Evolutionary conservation across 2,113 vertebrate genomes (phyloP).

Genomic region (Petrocephalus microphthalmus): DNA sequence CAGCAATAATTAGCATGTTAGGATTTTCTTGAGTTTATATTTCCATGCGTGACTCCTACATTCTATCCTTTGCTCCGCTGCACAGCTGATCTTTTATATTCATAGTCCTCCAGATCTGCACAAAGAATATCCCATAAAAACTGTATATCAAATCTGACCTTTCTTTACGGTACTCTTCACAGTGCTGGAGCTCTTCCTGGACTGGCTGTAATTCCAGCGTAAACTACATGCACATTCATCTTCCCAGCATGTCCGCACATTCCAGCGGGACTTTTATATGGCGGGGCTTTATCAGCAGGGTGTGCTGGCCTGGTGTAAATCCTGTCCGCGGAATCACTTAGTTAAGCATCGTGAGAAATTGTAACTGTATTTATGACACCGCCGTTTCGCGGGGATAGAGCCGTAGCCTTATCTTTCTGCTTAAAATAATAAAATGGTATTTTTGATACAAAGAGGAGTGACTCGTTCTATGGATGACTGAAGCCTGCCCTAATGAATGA

Average conservation of each 20-base stretch:
- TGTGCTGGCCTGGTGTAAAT: conserved; percentile 36
- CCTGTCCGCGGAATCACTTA: conserved; percentile 37
- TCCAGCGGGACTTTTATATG: conserved; percentile 29
- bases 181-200: not conserved
- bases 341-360: conserved; percentile 41
- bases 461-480: not conserved
- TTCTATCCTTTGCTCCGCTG: not conserved
- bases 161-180: conserved; percentile 24
- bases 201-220: not conserved
- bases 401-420: conserved; percentile 21
- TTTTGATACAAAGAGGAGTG: conserved; percentile 6
- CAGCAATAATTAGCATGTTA: not conserved
- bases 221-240: conserved; percentile 16
- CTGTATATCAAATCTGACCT: conserved; percentile 7
- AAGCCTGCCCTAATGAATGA: not conserved
- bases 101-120: not conserved
- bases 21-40: not conserved
- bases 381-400: not conserved
- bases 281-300: conserved; percentile 42
- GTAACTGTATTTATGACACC: conserved; percentile 31
- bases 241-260: conserved; percentile 1
- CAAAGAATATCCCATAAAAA: conserved; percentile 7
- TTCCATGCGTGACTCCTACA: not conserved
- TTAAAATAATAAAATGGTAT: conserved; percentile 25
- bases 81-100: not conserved